phyloP scores from a whole-genome alignment of 2,113 vertebrate species.

The Oenanthe oenanthe region DNA sequence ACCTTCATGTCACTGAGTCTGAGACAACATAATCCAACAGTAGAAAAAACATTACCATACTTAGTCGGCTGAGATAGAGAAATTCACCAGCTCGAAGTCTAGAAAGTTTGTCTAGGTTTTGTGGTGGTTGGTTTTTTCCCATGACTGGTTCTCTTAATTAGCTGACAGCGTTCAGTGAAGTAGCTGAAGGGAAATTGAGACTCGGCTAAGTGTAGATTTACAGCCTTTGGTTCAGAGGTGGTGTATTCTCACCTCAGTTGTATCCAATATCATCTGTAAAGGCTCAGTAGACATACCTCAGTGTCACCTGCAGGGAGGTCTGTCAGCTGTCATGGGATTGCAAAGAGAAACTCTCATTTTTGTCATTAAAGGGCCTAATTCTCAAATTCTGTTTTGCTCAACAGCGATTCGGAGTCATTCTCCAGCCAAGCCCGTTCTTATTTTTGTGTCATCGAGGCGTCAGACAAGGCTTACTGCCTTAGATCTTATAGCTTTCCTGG shows the following conservation, averaged over 20 bases:
- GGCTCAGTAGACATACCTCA: background rate
- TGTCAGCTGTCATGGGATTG: background rate
- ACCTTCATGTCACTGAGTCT: background rate
- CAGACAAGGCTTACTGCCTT: slow-evolving; percentile 96
- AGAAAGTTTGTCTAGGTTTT: background rate
- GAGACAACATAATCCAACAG: background rate
- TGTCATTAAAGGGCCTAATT: background rate
- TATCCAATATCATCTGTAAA: too few relatives aligned
- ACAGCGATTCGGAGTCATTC: slow-evolving; percentile 96
- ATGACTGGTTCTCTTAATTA: background rate
- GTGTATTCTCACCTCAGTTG: background rate
- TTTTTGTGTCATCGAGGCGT: slow-evolving; percentile 96
- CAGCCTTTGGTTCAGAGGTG: background rate
- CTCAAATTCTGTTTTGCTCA: slow-evolving; percentile 43
- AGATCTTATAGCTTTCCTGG: slow-evolving; percentile 94
- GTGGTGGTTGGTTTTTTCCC: background rate
- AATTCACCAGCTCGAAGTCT: background rate
- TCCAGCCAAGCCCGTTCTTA: slow-evolving; percentile 95
- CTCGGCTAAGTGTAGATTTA: background rate
- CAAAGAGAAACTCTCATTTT: background rate
- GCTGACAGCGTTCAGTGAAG: background rate
- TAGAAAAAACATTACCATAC: background rate
- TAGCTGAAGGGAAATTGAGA: background rate
- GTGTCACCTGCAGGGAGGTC: background rate
- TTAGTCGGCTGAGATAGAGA: background rate